Base-by-base conservation (phyloP, 2,797 vertebrate genomes). In the Catharus ustulatus region DNA sequence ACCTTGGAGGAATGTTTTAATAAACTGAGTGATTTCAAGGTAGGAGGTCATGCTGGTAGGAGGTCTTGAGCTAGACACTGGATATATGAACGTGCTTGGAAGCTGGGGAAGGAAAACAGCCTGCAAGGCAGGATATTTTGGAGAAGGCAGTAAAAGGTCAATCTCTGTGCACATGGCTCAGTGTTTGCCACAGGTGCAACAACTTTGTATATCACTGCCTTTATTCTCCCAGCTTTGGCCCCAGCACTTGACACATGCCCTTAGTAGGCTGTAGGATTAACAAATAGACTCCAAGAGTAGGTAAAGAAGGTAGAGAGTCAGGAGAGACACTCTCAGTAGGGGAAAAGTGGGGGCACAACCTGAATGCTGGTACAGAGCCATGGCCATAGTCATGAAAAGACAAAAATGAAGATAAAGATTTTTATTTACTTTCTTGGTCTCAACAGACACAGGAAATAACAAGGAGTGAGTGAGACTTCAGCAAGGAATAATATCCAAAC, bases 1-100 rank as follows among this genome's bases (percentile, higher is more conserved):
- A 71, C 48, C 32, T 84, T 74, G 76, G 30, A 76, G 57, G 55
- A 94, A 89, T 87, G 83, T 89, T 92, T 94, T 82, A 95, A 93
- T 88, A 71, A 93, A 91, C 83, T 17, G 17, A 84, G 45, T 69
- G 76, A 73, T 76, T 95, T 95, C 87, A 90, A 95, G 69, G 89
- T 93, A 92, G 93, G 92, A 96, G 93, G 87, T 95, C 93, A 92
- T 94, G 86, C 62, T 86, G 76, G 94, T 86, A 96, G 94, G 92
- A 94, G 89, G 89, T 89, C 92, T 76, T 3, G 13, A 75, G 54
- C 57, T 80, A n/a, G 55, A 15, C 63, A 66, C 66, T 91, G 85
- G 58, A 58, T 95, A 83, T 68, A 55, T 55, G 67, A 92, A 95
- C 45, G 77, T 89, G 21, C 16, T 27, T 8, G 16, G 90, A 90